Percentiles rank a stretch among this genome's conserved stretches.
Conservation (phyloP, 1,140 invertebrate genomes). For the Zaprionus kolodkinae region DNA sequence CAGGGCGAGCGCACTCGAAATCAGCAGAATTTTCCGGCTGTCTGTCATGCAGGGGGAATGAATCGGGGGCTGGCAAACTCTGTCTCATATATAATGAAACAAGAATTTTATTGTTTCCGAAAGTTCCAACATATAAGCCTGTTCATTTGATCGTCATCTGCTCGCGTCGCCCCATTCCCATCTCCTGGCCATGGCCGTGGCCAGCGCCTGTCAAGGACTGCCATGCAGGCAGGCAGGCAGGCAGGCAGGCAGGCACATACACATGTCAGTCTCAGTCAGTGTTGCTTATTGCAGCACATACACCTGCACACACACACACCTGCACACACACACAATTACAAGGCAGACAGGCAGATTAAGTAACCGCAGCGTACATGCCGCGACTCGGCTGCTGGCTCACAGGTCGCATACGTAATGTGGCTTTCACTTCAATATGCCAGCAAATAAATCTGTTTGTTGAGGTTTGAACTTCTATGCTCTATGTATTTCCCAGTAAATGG, state of each 20-base stretch:
- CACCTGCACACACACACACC: not conserved
- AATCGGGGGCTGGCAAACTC: conserved; percentile 21
- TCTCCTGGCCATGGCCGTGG: conserved; percentile 8
- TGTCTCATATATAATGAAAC: conserved; percentile 66
- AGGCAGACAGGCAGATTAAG: conserved; percentile 1
- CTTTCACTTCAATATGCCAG: conserved; percentile 21
- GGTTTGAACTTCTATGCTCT: too few species aligned
- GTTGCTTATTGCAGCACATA: conserved; percentile 15
- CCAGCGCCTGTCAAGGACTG: conserved; percentile 50
- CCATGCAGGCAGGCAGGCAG: conserved; percentile 19
- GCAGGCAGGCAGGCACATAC: conserved; percentile 14
- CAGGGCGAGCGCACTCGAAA: not conserved
- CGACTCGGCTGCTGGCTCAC: not conserved
- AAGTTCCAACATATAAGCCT: conserved; percentile 56
- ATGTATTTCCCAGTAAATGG: too few species aligned
- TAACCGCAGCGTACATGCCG: conserved; percentile 10
- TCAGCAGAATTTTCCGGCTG: conserved; percentile 40
- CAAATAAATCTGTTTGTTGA: conserved; percentile 12
- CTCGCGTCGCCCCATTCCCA: too few species aligned
- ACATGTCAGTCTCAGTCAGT: conserved; percentile 32
- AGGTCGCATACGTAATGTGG: conserved; percentile 25
- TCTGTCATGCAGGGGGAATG: conserved; percentile 41
- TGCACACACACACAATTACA: conserved; percentile 33
- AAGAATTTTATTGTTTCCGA: conserved; percentile 65
- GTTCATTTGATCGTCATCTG: conserved; percentile 21